phyloP scores from a whole-genome alignment of 1,140 invertebrate genomes.

The Nymphalis io region DNA sequence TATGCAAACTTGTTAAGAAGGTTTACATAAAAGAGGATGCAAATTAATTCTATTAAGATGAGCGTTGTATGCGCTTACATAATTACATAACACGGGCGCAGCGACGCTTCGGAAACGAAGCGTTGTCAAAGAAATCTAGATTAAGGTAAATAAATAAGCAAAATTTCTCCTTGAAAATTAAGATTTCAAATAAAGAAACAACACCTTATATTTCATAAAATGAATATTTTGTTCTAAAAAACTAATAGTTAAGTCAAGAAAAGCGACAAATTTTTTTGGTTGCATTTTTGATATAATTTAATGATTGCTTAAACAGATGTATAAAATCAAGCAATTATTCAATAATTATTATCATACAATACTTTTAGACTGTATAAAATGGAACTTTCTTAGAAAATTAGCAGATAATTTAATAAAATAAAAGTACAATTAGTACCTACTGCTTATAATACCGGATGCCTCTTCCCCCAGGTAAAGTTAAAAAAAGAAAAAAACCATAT shows the following conservation, averaged over 20 bases:
- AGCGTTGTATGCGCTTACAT: conserved; percentile 44
- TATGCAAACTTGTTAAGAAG: conserved; percentile 35
- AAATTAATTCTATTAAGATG: conserved; percentile 43
- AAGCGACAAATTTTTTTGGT: not conserved
- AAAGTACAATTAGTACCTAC: too few species aligned
- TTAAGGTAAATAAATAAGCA: conserved; percentile 34
- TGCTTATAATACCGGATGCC: too few species aligned
- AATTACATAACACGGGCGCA: conserved; percentile 39
- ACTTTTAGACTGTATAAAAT: too few species aligned
- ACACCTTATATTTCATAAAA: conserved; percentile 1
- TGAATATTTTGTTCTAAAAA: not conserved
- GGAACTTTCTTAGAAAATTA: too few species aligned
- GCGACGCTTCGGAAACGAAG: conserved; percentile 27
- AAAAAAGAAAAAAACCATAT: too few species aligned
- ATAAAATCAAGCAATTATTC: too few species aligned
- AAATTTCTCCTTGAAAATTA: conserved; percentile 25
- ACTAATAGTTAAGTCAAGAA: not conserved
- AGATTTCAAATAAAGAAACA: not conserved
- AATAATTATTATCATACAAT: too few species aligned
- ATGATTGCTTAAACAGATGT: too few species aligned
- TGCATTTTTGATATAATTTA: too few species aligned
- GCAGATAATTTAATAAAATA: too few species aligned
- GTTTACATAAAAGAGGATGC: conserved; percentile 39
- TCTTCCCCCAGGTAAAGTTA: too few species aligned
- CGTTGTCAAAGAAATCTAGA: conserved; percentile 36